Conservation (phyloP, 2,113 vertebrate genomes). For the Choloepus hoffmanni region DNA sequence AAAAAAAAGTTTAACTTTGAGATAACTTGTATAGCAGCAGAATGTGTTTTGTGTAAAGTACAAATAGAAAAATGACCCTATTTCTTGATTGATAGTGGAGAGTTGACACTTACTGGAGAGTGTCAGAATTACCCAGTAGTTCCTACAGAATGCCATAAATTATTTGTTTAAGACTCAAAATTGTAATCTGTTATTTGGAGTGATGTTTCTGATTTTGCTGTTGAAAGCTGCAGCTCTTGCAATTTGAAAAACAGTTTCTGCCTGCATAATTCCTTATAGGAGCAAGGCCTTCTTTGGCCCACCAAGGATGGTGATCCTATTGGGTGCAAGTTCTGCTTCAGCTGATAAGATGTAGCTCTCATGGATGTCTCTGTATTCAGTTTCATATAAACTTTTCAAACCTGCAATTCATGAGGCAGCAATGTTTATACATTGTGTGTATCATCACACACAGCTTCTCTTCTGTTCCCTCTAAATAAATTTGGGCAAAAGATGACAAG, state of each 20-base stretch:
- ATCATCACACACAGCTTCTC: not conserved
- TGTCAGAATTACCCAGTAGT: no score
- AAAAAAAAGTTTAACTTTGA: constrained; percentile 63
- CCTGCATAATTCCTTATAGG: no score
- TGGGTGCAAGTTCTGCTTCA: no score
- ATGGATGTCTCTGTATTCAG: not conserved
- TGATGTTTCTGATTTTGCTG: no score
- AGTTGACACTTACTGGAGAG: not conserved
- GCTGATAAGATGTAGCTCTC: no score
- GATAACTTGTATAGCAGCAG: not conserved
- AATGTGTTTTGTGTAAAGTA: constrained; percentile 54
- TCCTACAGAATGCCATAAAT: no score
- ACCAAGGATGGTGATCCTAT: no score
- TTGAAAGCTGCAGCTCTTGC: no score
- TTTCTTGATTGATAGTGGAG: constrained; percentile 9
- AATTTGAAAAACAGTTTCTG: no score
- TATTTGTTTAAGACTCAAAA: no score
- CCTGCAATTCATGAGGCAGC: not conserved
- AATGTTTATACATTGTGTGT: constrained; percentile 29
- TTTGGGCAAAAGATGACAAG: constrained; percentile 35
- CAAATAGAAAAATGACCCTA: constrained; percentile 58
- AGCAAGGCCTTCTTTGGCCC: no score
- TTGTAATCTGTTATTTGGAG: no score
- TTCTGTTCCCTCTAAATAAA: constrained; percentile 50
- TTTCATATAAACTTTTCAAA: constrained; percentile 25